Percentiles rank a stretch among this genome's conserved stretches.
These are phyloP conservation scores for Esox niger DNA, from an alignment of 2,113 vertebrate species.

Conservation along the genomic window DNA sequence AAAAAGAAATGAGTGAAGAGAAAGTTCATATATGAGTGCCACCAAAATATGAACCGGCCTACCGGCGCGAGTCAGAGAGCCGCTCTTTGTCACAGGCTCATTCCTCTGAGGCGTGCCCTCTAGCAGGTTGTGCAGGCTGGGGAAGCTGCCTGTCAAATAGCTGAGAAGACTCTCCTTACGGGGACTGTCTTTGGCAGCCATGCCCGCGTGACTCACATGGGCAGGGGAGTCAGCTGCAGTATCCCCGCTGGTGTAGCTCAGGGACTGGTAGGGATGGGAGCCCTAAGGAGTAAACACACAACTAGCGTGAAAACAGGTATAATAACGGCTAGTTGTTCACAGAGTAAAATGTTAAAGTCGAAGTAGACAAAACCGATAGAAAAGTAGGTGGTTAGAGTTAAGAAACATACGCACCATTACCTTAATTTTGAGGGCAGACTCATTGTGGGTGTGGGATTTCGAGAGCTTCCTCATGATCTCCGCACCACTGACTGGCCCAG, in stretches of 20 bases:
- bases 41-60: constrained; percentile 7
- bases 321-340: background rate
- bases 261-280: constrained; percentile 93
- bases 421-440: constrained; percentile 95
- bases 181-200: constrained; percentile 87
- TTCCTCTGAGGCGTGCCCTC: constrained; percentile 91
- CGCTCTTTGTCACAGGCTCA: constrained; percentile 78
- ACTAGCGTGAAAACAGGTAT: background rate
- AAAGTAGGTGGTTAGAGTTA: background rate
- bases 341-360: too few relatives aligned
- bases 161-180: constrained; percentile 94
- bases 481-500: constrained; percentile 89
- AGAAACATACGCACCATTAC: constrained; percentile 58
- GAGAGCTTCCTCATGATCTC: constrained; percentile 98
- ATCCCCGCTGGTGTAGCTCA: constrained; percentile 97
- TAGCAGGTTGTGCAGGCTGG: constrained; percentile 92
- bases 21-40: background rate
- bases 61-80: constrained; percentile 93
- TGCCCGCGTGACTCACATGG: constrained; percentile 79
- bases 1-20: background rate
- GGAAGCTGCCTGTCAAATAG: constrained; percentile 95
- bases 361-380: background rate
- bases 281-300: constrained; percentile 72
- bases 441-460: constrained; percentile 90
- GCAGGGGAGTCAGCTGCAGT: constrained; percentile 95